Percentiles rank a stretch among this genome's conserved stretches.
Evolutionary conservation across 2,888 invertebrate genomes (phyloP).

Genomic region (Epinotia bilunana): DNA sequence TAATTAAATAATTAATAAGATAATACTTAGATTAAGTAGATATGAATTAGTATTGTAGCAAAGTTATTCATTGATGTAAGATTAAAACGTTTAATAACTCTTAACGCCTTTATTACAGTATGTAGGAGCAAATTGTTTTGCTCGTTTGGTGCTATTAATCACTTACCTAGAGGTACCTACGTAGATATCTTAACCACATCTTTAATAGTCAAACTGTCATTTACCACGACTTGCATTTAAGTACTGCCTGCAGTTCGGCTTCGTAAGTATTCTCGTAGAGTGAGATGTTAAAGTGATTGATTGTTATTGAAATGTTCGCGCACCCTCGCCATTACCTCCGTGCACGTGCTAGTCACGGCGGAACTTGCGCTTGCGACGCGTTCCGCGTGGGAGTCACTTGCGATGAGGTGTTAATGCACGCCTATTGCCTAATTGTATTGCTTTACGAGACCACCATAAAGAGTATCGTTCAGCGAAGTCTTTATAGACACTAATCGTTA

Average conservation of each 20-base stretch:
- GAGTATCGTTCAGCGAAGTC: constrained; percentile 64
- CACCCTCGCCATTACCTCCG: constrained; percentile 37
- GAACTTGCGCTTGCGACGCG: constrained; percentile 54
- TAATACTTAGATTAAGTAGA: not conserved
- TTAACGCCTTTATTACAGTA: not conserved
- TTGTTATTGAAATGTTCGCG: constrained; percentile 37
- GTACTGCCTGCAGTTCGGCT: constrained; percentile 58
- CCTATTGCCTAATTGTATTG: constrained; percentile 82
- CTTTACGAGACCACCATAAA: constrained; percentile 78
- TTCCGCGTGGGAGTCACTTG: constrained; percentile 73
- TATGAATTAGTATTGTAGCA: not conserved
- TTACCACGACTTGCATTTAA: constrained; percentile 38
- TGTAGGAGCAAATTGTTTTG: not conserved
- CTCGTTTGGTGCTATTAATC: not conserved
- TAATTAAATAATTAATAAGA: no score
- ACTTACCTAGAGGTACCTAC: not conserved
- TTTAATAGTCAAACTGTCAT: constrained; percentile 29
- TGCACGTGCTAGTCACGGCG: constrained; percentile 63
- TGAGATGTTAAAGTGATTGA: constrained; percentile 42
- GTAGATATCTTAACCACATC: not conserved
- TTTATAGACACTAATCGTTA: constrained; percentile 77
- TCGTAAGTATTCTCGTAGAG: constrained; percentile 50
- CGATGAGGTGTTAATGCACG: constrained; percentile 80
- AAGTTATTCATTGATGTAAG: not conserved
- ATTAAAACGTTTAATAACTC: not conserved